Base-by-base conservation (phyloP, 2,797 vertebrate species). In the Periophthalmus magnuspinnatus region DNA sequence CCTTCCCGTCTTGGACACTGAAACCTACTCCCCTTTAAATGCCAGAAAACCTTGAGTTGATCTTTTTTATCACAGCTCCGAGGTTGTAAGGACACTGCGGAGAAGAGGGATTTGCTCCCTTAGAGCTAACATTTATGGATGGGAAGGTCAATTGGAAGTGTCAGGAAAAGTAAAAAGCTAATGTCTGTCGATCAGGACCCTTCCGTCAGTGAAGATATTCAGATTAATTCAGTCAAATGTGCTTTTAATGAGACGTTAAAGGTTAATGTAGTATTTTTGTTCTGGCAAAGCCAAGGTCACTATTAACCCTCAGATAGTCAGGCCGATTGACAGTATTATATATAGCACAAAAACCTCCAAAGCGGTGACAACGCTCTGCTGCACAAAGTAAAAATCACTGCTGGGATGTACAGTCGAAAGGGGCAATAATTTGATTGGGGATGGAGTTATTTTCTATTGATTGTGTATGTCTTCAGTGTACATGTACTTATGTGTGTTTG, bases 371-470 rank as follows among this genome's bases (percentile, higher is more conserved):
- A 89, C 72, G 86, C 85, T 90, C 88, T 90, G 90, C 89, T 91
- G 92, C 92, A 92, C 92, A 93, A 89, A 91, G 84, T 75, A 86
- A 84, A 89, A 90, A 90, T 77, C 88, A 90, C 90, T 90, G 90
- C 91, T 92, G 92, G 90, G 89, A 92, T 91, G 91, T 92, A 92
- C 89, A 90, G 90, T 90, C 66, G 77, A 90, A 88, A 90, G 90
- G 91, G 91, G 90, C 91, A 92, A 92, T 92, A 92, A 92, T 89
- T 63, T 24, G 77, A 84, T 80, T 63, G 78, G 81, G 81, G 79
- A 63, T 84, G 75, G 86, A 82, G 83, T 84, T 7, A 74, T 87
- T 90, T 92, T 90, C 81, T 90, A 89, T 92, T 87, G 83, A 88
- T 78, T 79, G 78, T 88, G 86, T 91, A 84, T 87, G 84, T 90